phyloP scores from a whole-genome alignment of 2,888 invertebrate genomes.

The Lordiphosa andalusiaca region DNA sequence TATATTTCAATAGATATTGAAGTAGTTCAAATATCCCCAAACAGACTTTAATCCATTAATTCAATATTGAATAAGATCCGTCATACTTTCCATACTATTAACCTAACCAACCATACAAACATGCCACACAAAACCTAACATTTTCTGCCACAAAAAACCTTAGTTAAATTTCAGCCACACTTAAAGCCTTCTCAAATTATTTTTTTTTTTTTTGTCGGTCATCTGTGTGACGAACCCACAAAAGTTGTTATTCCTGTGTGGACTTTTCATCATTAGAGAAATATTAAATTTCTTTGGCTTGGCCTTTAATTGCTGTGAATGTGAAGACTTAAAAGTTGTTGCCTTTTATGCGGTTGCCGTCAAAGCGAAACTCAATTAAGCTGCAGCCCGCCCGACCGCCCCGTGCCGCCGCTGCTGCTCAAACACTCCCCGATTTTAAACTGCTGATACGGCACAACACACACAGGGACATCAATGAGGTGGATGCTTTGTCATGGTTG shows the following conservation, averaged over 20 bases:
- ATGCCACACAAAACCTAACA: too few species aligned
- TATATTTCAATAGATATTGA: too few species aligned
- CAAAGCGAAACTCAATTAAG: conserved; percentile 75
- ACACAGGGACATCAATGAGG: conserved; percentile 58
- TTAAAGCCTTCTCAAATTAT: neutral
- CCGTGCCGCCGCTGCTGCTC: neutral
- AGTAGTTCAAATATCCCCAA: too few species aligned
- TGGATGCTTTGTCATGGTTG: conserved; percentile 50
- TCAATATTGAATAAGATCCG: too few species aligned
- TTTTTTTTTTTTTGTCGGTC: conserved; percentile 40
- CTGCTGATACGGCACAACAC: conserved; percentile 62
- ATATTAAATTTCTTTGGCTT: conserved; percentile 59
- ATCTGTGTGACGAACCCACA: conserved; percentile 51
- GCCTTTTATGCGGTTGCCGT: conserved; percentile 72
- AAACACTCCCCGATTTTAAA: conserved; percentile 53
- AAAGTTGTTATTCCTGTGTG: conserved; percentile 34
- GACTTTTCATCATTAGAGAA: conserved; percentile 51
- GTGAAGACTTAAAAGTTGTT: conserved; percentile 73
- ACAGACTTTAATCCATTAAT: too few species aligned
- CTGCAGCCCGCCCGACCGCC: conserved; percentile 35
- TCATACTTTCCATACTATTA: too few species aligned
- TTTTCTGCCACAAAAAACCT: too few species aligned
- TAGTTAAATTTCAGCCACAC: neutral
- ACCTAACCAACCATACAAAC: too few species aligned
- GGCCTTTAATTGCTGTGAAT: conserved; percentile 63